Evolutionary conservation across 1,140 invertebrate species (phyloP).

Genomic region (Meloidogyne floridensis): DNA sequence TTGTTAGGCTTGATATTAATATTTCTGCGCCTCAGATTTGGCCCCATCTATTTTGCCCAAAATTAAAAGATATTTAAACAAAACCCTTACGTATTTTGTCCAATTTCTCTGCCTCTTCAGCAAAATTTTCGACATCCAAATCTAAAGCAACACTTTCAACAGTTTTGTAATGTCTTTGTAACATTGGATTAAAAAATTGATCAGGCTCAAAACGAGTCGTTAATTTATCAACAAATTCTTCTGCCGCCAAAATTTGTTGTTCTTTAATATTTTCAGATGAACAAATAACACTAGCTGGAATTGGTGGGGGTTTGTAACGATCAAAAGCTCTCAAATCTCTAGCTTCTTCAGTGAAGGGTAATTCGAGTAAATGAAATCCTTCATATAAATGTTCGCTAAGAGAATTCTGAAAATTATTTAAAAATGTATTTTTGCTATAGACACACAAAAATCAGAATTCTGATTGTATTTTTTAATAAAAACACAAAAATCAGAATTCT

Average conservation of each 20-base stretch:
- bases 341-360: constrained; percentile 44
- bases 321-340: constrained; percentile 12
- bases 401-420: constrained; percentile 6
- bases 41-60: too few species aligned
- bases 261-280: constrained; percentile 12
- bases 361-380: constrained; percentile 47
- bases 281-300: neutral
- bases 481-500: neutral
- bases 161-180: constrained; percentile 40
- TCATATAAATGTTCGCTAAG: constrained; percentile 36
- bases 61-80: neutral
- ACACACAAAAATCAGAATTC: neutral
- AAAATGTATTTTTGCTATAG: constrained; percentile 1
- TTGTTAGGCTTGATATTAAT: too few species aligned
- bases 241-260: constrained; percentile 33
- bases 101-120: constrained; percentile 22
- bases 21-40: too few species aligned
- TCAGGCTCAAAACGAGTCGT: constrained; percentile 30
- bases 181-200: constrained; percentile 39
- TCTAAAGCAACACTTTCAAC: constrained; percentile 41
- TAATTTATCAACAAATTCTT: constrained; percentile 38
- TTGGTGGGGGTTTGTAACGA: constrained; percentile 24
- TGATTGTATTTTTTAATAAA: neutral
- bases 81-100: constrained; percentile 36
- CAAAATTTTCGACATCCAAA: constrained; percentile 35